phyloP scores from a whole-genome alignment of 2,797 vertebrate genomes.

The Euphonia xanthogaster region DNA sequence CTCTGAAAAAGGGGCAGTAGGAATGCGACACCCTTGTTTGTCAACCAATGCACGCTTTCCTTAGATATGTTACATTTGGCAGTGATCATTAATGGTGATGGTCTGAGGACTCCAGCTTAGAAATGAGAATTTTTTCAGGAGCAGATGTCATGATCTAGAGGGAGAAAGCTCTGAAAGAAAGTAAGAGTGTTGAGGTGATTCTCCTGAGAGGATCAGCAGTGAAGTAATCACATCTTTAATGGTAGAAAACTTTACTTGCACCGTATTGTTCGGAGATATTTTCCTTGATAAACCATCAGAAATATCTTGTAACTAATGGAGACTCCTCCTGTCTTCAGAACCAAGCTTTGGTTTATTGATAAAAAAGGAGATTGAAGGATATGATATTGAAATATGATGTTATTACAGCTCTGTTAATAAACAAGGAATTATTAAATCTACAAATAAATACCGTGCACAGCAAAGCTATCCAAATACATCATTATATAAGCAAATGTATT shows the following conservation, averaged over 20 bases:
- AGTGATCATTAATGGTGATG: neutral
- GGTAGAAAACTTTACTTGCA: neutral
- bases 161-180: neutral
- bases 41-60: neutral
- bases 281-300: neutral
- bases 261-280: neutral
- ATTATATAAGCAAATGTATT: rapidly evolving
- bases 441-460: neutral
- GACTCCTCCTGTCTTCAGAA: neutral
- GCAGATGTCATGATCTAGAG: neutral
- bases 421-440: neutral
- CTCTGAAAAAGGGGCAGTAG: neutral
- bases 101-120: neutral
- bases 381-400: neutral
- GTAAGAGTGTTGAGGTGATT: neutral
- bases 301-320: neutral
- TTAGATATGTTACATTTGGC: neutral
- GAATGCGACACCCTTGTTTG: neutral
- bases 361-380: neutral
- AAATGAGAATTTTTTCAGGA: neutral
- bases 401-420: neutral
- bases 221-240: neutral
- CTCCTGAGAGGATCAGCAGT: neutral
- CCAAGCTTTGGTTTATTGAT: neutral
- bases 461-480: neutral